Conservation (phyloP, 1,140 invertebrate genomes). For the Venustaconcha ellipsiformis region DNA sequence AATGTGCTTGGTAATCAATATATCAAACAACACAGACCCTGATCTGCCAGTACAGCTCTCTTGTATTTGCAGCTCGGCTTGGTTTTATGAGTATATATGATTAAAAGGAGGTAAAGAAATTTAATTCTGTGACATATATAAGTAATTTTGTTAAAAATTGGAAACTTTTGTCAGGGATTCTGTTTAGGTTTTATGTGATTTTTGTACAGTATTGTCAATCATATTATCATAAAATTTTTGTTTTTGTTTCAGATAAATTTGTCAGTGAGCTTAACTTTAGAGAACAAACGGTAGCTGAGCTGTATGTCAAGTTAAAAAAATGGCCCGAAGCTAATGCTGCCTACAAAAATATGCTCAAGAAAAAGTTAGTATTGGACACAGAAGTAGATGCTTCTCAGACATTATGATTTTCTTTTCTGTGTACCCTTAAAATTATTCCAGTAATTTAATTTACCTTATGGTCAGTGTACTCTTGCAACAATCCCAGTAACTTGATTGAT, state of each 20-base stretch:
- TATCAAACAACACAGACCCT: too few relatives aligned
- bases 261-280: slow-evolving; percentile 67
- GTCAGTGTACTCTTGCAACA: too few relatives aligned
- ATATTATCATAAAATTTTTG: background rate
- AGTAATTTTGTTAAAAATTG: background rate
- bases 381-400: too few relatives aligned
- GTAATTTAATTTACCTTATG: too few relatives aligned
- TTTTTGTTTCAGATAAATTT: slow-evolving; percentile 60
- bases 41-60: too few relatives aligned
- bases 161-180: background rate
- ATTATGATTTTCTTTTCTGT: too few relatives aligned
- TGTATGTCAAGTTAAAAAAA: slow-evolving; percentile 79
- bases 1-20: too few relatives aligned
- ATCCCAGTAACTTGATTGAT: too few relatives aligned
- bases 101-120: background rate
- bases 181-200: background rate
- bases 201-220: too few relatives aligned
- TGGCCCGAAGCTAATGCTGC: slow-evolving; percentile 79
- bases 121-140: background rate
- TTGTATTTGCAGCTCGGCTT: too few relatives aligned
- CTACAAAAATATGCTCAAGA: slow-evolving; percentile 77
- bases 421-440: too few relatives aligned
- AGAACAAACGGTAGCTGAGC: slow-evolving; percentile 78
- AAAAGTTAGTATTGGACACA: slow-evolving; percentile 78
- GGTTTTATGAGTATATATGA: too few relatives aligned